Evolutionary conservation across 2,888 invertebrate genomes (phyloP).

Genomic region (Zygothrica quintamaculata): DNA sequence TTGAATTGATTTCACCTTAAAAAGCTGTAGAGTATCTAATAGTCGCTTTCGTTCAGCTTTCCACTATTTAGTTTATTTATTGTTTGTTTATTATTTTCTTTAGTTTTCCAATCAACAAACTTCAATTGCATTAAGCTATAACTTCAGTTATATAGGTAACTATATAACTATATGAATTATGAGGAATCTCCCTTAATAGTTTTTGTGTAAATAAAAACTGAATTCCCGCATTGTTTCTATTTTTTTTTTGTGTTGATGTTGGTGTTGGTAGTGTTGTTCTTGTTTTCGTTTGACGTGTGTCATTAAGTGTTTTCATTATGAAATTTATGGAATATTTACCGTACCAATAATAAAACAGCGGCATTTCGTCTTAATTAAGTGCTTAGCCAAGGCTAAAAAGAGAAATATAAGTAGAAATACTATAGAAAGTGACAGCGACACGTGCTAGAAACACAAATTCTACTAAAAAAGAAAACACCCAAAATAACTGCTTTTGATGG

Average conservation of each 20-base stretch:
- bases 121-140: neutral
- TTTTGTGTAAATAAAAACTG: conserved; percentile 61
- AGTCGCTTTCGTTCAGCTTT: no score
- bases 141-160: conserved; percentile 7
- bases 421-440: conserved; percentile 34
- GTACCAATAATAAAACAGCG: conserved; percentile 73
- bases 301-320: conserved; percentile 74
- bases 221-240: conserved; percentile 80
- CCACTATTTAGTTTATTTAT: no score
- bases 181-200: conserved; percentile 45
- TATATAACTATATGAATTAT: conserved; percentile 7
- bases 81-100: no score
- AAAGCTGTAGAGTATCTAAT: no score
- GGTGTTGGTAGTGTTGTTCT: no score
- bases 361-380: conserved; percentile 79
- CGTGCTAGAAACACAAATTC: conserved; percentile 34
- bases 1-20: no score
- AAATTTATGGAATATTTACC: conserved; percentile 76
- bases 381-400: conserved; percentile 44
- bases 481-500: conserved; percentile 33
- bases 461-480: conserved; percentile 22
- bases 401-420: conserved; percentile 12
- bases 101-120: no score
- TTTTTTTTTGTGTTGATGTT: conserved; percentile 26
- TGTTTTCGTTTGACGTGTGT: conserved; percentile 64